Conservation (phyloP, 2,888 invertebrate species). For the Cistogaster globosa region DNA sequence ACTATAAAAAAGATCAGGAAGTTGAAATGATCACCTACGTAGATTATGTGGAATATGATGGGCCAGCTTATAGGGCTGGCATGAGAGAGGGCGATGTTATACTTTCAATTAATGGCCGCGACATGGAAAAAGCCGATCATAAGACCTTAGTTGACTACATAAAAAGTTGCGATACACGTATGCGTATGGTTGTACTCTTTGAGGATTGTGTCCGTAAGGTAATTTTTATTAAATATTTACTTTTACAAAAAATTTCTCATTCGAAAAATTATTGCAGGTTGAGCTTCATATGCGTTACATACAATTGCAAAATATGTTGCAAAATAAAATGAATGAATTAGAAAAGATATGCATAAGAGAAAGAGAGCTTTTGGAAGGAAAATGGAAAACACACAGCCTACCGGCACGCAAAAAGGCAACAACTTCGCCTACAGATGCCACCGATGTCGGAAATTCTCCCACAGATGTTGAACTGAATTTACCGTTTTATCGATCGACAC, state of each 20-base stretch:
- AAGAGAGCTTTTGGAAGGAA: constrained; percentile 91
- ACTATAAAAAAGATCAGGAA: constrained; percentile 96
- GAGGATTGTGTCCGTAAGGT: constrained; percentile 98
- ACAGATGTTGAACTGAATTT: constrained; percentile 79
- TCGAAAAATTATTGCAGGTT: constrained; percentile 80
- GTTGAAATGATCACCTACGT: constrained; percentile 98
- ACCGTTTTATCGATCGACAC: constrained; percentile 89
- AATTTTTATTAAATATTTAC: constrained; percentile 54
- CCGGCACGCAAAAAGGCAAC: constrained; percentile 92
- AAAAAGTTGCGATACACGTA: constrained; percentile 92
- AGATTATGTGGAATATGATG: constrained; percentile 96
- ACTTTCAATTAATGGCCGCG: constrained; percentile 96
- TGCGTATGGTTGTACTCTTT: constrained; percentile 98
- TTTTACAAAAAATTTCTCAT: constrained; percentile 17
- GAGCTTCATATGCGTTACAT: constrained; percentile 97
- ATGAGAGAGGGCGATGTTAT: constrained; percentile 99
- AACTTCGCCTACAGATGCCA: constrained; percentile 85
- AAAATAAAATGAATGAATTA: constrained; percentile 92
- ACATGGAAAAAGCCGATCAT: constrained; percentile 97
- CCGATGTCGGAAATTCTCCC: constrained; percentile 83
- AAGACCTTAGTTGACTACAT: constrained; percentile 96
- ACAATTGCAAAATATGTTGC: constrained; percentile 92
- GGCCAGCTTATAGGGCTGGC: constrained; percentile 95
- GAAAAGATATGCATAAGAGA: constrained; percentile 92
- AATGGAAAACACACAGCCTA: constrained; percentile 95